phyloP scores from a whole-genome alignment of 2,888 invertebrate genomes.

The Leucoptera coffeella region DNA sequence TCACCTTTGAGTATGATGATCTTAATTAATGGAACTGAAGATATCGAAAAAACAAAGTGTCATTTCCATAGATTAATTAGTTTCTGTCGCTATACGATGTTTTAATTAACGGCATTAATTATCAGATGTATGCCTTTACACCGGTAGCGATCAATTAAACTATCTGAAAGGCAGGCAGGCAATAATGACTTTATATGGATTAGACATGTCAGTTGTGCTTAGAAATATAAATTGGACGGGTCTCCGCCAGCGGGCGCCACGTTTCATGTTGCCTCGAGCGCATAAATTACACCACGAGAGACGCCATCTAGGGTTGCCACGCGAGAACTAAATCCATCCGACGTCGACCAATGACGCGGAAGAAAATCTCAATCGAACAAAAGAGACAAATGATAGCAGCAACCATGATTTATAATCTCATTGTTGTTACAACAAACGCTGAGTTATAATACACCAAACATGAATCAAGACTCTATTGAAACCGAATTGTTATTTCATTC shows the following conservation, averaged over 20 bases:
- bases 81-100: no score
- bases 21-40: no score
- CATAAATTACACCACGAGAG: conserved; percentile 20
- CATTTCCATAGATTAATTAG: no score
- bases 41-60: no score
- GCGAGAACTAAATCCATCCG: no score
- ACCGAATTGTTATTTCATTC: conserved; percentile 33
- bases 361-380: conserved; percentile 14
- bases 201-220: conserved; percentile 38
- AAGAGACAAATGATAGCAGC: conserved; percentile 19
- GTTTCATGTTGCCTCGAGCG: conserved; percentile 16
- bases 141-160: conserved; percentile 38
- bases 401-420: conserved; percentile 40
- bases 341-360: conserved; percentile 23
- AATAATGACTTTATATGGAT: conserved; percentile 43
- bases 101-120: no score
- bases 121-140: no score
- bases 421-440: conserved; percentile 28
- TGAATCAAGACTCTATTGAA: conserved; percentile 17
- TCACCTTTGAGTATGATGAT: no score
- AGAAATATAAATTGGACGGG: conserved; percentile 21
- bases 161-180: conserved; percentile 29
- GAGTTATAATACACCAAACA: conserved; percentile 27
- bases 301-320: conserved; percentile 17
- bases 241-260: conserved; percentile 19